Conservation (phyloP, 2,113 vertebrate genomes). For the Vireo altiloquus region DNA sequence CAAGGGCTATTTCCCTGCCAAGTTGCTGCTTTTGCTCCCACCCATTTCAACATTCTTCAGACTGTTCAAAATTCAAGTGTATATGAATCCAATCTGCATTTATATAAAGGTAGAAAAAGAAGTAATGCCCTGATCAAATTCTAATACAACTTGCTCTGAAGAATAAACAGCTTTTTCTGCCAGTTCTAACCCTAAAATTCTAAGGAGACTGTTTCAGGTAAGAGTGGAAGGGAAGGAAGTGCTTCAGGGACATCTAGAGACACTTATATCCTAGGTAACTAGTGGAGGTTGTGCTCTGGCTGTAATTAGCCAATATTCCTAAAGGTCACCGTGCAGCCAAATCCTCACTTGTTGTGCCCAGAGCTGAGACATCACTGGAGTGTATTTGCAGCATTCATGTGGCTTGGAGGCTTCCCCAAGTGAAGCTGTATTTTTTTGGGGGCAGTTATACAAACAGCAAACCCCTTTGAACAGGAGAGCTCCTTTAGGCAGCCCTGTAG, state of each 20-base stretch:
- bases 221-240: not conserved
- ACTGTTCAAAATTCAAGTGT: constrained; percentile 5
- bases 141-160: not conserved
- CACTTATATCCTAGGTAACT: not conserved
- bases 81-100: not conserved
- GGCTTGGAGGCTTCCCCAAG: not conserved
- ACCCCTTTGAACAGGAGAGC: not conserved
- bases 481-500: not conserved
- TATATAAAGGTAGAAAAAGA: not conserved
- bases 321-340: not conserved
- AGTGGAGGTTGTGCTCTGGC: not conserved
- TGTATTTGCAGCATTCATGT: not conserved
- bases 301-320: not conserved
- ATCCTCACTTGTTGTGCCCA: not conserved
- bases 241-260: not conserved
- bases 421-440: not conserved
- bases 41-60: constrained; percentile 44
- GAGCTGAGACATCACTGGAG: not conserved
- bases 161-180: not conserved
- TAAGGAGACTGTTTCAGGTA: not conserved
- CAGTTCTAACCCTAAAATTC: not conserved
- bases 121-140: not conserved
- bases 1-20: constrained; percentile 53
- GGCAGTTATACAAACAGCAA: not conserved
- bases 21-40: constrained; percentile 38